Evolutionary conservation across 2,797 vertebrate genomes (phyloP).

Genomic region (Falco peregrinus): DNA sequence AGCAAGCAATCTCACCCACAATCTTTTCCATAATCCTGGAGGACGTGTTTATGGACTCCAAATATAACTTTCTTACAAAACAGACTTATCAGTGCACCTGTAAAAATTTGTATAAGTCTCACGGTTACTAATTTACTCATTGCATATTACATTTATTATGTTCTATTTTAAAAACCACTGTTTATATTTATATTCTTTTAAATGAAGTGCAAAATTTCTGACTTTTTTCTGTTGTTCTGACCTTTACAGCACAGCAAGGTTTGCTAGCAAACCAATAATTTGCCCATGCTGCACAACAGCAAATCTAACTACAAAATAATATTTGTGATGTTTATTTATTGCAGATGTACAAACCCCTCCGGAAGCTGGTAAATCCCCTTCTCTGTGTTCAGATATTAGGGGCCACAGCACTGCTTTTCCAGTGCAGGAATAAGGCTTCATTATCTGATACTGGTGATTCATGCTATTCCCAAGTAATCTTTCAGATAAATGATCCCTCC

Average conservation of each 20-base stretch:
- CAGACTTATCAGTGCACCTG: neutral
- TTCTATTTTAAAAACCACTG: neutral
- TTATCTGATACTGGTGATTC: neutral
- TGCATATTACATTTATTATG: neutral
- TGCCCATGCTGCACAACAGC: neutral
- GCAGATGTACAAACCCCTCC: neutral
- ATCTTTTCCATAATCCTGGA: neutral
- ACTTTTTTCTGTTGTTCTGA: neutral
- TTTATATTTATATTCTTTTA: neutral
- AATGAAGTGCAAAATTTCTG: neutral
- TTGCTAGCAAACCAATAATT: neutral
- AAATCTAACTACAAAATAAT: neutral
- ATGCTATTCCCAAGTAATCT: neutral
- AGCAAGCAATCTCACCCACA: neutral
- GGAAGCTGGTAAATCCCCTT: neutral
- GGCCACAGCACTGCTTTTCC: neutral
- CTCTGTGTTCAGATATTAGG: neutral
- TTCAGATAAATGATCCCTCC: slow-evolving; percentile 8
- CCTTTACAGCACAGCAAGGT: neutral
- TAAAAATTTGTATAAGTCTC: neutral
- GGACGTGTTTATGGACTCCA: neutral
- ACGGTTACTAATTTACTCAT: neutral
- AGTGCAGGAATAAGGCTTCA: neutral
- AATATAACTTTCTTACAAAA: neutral
- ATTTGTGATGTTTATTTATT: slow-evolving; percentile 8